phyloP scores from a whole-genome alignment of 2,113 vertebrate species.

The Amazona vittata region DNA sequence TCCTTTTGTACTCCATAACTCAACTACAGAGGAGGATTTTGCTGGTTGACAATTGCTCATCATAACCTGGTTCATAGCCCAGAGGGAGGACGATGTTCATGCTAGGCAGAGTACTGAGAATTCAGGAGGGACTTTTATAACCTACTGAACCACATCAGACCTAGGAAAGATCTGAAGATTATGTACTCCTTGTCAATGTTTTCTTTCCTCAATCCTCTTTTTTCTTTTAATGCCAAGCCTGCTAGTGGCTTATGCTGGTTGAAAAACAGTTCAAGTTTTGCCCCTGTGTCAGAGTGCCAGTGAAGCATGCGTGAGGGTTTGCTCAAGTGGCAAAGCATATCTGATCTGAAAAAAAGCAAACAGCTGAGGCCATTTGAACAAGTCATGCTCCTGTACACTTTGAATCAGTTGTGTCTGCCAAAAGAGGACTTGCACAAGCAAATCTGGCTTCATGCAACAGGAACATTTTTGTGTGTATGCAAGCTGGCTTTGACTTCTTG shows the following conservation, averaged over 20 bases:
- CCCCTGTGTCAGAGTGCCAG: not conserved
- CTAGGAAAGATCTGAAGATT: slow-evolving; percentile 30
- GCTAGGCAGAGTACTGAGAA: slow-evolving; percentile 57
- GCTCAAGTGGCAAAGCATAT: slow-evolving; percentile 37
- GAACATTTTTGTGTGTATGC: slow-evolving; percentile 12
- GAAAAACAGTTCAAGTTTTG: slow-evolving; percentile 15
- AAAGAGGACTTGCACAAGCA: slow-evolving; percentile 50
- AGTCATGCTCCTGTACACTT: slow-evolving; percentile 43
- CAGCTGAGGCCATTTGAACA: slow-evolving; percentile 16
- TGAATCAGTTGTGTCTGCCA: slow-evolving; percentile 18
- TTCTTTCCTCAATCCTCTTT: not conserved
- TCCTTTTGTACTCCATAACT: not conserved
- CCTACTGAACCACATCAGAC: slow-evolving; percentile 34
- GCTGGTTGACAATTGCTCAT: not conserved
- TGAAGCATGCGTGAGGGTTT: not conserved
- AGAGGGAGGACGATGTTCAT: slow-evolving; percentile 24
- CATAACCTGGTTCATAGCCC: not conserved
- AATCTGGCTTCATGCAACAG: slow-evolving; percentile 18
- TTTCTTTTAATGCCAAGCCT: not conserved
- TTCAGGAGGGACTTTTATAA: slow-evolving; percentile 39
- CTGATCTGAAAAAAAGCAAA: slow-evolving; percentile 1
- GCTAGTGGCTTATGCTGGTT: not conserved
- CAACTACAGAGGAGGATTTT: not conserved
- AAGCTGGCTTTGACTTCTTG: not conserved
- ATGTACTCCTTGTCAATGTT: not conserved